Evolutionary conservation across 2,113 vertebrate genomes (phyloP), one percentile per base, ranked within the genome.

Genomic region (Sialia sialis): DNA sequence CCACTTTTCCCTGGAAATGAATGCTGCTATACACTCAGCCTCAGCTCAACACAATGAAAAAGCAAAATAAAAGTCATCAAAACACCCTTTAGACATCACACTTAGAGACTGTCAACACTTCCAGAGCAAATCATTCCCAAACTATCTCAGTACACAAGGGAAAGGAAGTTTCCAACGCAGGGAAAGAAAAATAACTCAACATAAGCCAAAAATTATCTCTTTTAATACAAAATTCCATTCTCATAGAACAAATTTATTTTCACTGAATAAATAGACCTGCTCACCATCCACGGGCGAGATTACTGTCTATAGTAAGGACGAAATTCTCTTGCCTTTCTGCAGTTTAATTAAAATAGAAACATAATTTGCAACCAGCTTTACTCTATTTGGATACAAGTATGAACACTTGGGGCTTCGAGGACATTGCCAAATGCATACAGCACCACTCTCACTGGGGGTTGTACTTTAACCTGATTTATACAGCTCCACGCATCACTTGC

Each of bases 221-320:
- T 98, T 97, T 91, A 97, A 96, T 98, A 98, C 72, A 98, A 98
- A 98, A 98, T 94, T 96, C 78, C 93, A 94, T 97, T 97, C 84
- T 96, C 84, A 91, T 96, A 96, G 93, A 95, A 97, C 95, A 97
- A 96, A 98, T 95, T 93, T 96, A 82, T 98, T 97, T 97, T 85
- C 94, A 95, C 72, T 94, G 93, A 96, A 95, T 97, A 97, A 98
- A 97, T 95, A 95, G 95, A 97, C 95, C 56, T 96, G 86, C 84
- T 96, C 73, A 79, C 94, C 48, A 3, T 70, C 93, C 32, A 2
- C 4, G 4, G 84, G 77, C n/a, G 69, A 97, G 95, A 96, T 92
- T 72, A 51, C 87, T 95, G 62, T 75, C 74, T 96, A 79, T 84
- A 89, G 75, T 89, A 86, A 94, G 70, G 72, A 43, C 67, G 92